Evolutionary conservation across 2,113 vertebrate genomes (phyloP), one percentile per base, ranked within the genome.

Genomic region (Athene cunicularia): DNA sequence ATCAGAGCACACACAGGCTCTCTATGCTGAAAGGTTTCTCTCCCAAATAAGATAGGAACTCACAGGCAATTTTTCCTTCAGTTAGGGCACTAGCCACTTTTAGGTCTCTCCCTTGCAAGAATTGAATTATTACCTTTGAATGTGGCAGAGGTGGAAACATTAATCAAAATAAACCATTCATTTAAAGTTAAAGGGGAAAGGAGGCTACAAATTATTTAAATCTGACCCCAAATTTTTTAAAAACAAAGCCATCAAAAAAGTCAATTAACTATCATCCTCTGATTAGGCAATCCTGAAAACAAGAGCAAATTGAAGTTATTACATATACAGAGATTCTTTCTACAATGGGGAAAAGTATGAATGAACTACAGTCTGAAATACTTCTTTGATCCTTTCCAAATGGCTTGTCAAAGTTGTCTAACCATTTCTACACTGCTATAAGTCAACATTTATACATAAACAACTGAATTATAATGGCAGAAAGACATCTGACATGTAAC

Each of bases 401-500:
- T 15, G 32, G 64, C 52, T 53, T 94, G 94, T 95, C 86, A 92
- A 86, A 96, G 79, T 60, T 86, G 79, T 92, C 92, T 90, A 93
- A 84, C 23, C 71, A 82, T 7, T 64, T 52, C 86, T 88, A 24
- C 45, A 55, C 4, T 89, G 68, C 41, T 96, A 2, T 63, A 90
- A 84, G 73, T 91, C 91, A 96, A 95, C 91, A 64, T 28, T 45
- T 83, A 41, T 22, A 74, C 80, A 93, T 88, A 96, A 97, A 95
- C 90, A 94, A 92, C 41, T 39, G 76, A 90, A 95, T 91, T 92
- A 59, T 26, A 95, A 91, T 23, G 17, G 68, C 86, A 90, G n/a
- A 64, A 79, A 93, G 24, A 68, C 35, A 71, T 71, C 10, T 96
- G 88, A 95, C 80, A 75, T 55, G 83, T 59, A 92, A 80, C 67